phyloP scores from a whole-genome alignment of 2,888 invertebrate genomes.

The Phalera bucephala region DNA sequence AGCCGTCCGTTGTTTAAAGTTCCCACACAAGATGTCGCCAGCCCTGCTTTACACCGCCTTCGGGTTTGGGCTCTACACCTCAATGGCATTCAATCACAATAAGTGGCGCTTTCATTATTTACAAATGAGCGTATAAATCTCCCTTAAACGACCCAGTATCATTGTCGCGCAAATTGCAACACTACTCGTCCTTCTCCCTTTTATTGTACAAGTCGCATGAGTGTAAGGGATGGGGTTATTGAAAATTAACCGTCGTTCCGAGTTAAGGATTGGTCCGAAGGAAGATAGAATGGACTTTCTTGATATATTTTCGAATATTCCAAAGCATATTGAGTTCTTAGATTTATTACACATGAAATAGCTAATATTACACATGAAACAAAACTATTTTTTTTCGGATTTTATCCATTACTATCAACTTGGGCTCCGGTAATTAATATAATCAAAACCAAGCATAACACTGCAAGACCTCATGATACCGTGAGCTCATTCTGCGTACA shows the following conservation, averaged over 20 bases:
- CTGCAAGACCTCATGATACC: too few species aligned
- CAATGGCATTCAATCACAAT: constrained; percentile 74
- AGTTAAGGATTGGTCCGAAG: constrained; percentile 14
- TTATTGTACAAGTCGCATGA: neutral
- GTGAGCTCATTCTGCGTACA: too few species aligned
- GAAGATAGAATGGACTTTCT: constrained; percentile 3
- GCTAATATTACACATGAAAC: too few species aligned
- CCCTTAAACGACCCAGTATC: constrained; percentile 56
- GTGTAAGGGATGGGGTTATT: constrained; percentile 17
- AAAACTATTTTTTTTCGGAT: too few species aligned
- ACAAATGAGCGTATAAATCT: constrained; percentile 78
- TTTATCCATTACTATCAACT: too few species aligned
- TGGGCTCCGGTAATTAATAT: too few species aligned
- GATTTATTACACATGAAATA: neutral
- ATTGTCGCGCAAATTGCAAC: constrained; percentile 52
- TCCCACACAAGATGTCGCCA: constrained; percentile 22
- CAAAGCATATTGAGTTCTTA: neutral
- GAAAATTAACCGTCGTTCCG: constrained; percentile 31
- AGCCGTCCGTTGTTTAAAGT: neutral
- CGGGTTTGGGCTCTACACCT: constrained; percentile 65
- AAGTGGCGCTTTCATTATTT: constrained; percentile 80
- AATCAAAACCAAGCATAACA: too few species aligned
- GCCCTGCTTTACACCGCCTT: constrained; percentile 47
- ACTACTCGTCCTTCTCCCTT: constrained; percentile 25
- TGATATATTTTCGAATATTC: neutral